Base-by-base conservation (phyloP, 2,888 invertebrate genomes). In the Polyommatus iphigenia region DNA sequence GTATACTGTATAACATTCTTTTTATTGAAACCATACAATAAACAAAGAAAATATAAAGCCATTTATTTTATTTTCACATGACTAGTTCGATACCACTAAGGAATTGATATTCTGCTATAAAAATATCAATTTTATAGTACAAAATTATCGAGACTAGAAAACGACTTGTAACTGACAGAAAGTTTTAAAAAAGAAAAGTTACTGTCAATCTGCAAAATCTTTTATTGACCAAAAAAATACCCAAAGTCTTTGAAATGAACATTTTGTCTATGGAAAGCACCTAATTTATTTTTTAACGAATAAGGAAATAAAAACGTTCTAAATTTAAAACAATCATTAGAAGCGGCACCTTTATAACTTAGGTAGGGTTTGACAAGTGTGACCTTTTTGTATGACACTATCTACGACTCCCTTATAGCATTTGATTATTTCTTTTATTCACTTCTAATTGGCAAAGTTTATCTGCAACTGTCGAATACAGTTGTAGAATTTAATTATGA, bases 301-400 rank as follows among this genome's bases (percentile, higher is more conserved):
- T 59, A 3, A 59, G 20, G 59, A 29, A 67, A 29, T 13, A 79
- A 75, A 71, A 80, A 81, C 81, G 75, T 32, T 78, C 77, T 79
- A 77, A 76, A 78, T 78, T 13, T 41, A 71, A 18, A 77, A 78
- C 7, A 36, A 18, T 67, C 29, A 32, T 67, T 67, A 67, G 67
- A 67, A 36, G 72, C 41, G 72, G 72, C 72, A 41, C 72, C 72
- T 72, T 72, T 80, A 78, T 77, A 73, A 81, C 81, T 81, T 71
- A 77, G 54, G 75, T 46, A 67, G 75, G 57, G 76, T 76, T 75
- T 78, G 18, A 67, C 62, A 67, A 5, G 15, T 32, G 67, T 67
- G 29, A 67, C 67, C 67, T 67, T 67, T 67, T 67, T 67, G 15
- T 15, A 67, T 18, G 32, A 67, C 67, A 67, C 67, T 67, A 32